phyloP scores from a whole-genome alignment of 2,888 invertebrate species.

The Philereme vetulata region DNA sequence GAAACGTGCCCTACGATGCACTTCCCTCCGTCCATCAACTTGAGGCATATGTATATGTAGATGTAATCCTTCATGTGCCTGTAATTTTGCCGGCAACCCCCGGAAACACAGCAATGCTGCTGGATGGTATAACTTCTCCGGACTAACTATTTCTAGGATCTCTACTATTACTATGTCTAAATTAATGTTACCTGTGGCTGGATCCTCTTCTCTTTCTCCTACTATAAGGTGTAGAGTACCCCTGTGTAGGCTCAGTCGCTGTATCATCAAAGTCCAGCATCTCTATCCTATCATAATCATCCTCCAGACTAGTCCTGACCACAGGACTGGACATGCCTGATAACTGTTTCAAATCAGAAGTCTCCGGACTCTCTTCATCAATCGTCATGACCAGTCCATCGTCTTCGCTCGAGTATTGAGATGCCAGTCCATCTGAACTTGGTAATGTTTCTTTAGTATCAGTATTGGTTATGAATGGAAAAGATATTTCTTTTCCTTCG shows the following conservation, averaged over 20 bases:
- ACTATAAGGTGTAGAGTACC: constrained; percentile 64
- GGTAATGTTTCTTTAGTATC: constrained; percentile 47
- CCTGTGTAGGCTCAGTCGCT: constrained; percentile 47
- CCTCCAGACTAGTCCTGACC: constrained; percentile 40
- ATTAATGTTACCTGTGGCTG: constrained; percentile 53
- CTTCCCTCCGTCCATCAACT: no score
- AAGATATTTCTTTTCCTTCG: constrained; percentile 73
- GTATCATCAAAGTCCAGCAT: constrained; percentile 54
- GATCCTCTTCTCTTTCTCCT: constrained; percentile 59
- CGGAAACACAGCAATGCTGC: no score
- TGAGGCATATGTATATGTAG: no score
- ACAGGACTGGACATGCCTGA: constrained; percentile 63
- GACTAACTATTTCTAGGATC: no score
- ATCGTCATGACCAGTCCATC: constrained; percentile 72
- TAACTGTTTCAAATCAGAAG: constrained; percentile 48
- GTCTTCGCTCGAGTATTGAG: constrained; percentile 70
- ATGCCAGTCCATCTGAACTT: constrained; percentile 47
- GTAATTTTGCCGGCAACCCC: no score
- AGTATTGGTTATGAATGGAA: constrained; percentile 52
- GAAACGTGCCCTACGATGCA: no score
- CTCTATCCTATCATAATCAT: constrained; percentile 69
- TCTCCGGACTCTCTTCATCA: constrained; percentile 61
- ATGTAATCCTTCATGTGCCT: no score
- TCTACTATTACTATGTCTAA: no score
- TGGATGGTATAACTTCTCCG: no score